Evolutionary conservation across 2,797 vertebrate species (phyloP), one percentile per base, ranked within the genome.

Genomic region (Zonotrichia albicollis): DNA sequence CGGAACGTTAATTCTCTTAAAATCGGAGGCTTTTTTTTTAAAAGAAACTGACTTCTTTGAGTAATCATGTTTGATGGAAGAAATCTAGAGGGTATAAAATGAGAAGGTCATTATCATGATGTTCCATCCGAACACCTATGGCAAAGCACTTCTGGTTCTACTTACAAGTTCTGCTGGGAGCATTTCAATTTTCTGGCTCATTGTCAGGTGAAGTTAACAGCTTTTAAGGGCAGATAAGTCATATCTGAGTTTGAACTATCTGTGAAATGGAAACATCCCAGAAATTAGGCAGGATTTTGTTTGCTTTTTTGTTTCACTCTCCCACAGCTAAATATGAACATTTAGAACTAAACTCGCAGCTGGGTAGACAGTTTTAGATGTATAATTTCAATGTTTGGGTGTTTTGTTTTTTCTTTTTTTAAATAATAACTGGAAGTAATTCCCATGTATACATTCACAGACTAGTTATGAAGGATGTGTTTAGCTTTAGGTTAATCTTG

Each of bases 111-210:
- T 92, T 92, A 93, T 65, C 16, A 18, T 40, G 36, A 36, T 62
- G 64, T 83, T 96, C 67, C 54, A 86, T 68, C 55, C 0, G 2
- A 90, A 61, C 57, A 84, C 72, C 71, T 87, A 83, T 27, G 17
- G 75, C 64, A 95, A 93, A 87, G 50, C 46, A 46, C 38, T 94
- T 89, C 38, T 90, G 45, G 36, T 84, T 93, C 86, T 86, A 78
- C 76, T 73, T 76, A 57, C 32, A 90, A 71, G 43, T 94, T 84
- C 76, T 94, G 77, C 84, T 78, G 79, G 61, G 62, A 96, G 62
- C 32, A 68, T 80, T 95, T 86, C 42, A 80, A 86, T 92, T 95
- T 89, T 92, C 84, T 94, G 81, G 84, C 66, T 96, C 76, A 50
- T 46, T 92, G 82, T 89, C 83, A 91, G 70, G 60, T 76, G 72